A percentile compares a stretch with the other conserved stretches of the same genome.
These are phyloP conservation scores for Chitala chitala DNA, from an alignment of 2,113 vertebrate species.

Conservation along the genomic window DNA sequence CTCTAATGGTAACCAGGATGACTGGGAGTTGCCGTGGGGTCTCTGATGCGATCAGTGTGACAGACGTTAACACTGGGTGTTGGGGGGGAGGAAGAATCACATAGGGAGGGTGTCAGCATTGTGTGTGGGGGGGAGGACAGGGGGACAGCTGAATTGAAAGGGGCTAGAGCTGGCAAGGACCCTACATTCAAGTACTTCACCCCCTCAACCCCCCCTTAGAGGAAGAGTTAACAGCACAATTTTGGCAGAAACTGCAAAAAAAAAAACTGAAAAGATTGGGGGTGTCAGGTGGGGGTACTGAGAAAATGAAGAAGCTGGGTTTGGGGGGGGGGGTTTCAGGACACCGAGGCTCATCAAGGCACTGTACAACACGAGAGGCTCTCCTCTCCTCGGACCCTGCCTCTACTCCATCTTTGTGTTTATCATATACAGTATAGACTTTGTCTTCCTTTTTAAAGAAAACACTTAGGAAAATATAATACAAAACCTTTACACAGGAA, in stretches of 20 bases:
- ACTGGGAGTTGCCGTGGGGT: constrained; percentile 62
- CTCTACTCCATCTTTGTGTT: constrained; percentile 33
- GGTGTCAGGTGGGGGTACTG: background rate
- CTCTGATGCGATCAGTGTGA: constrained; percentile 44
- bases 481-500: constrained; percentile 90
- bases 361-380: constrained; percentile 71
- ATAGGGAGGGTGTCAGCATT: background rate
- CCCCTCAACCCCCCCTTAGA: constrained; percentile 4
- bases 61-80: background rate
- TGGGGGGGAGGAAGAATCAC: background rate
- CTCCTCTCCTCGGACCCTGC: constrained; percentile 67
- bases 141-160: background rate
- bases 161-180: constrained; percentile 33
- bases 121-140: background rate
- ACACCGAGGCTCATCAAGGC: constrained; percentile 87
- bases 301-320: no score
- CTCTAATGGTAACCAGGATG: constrained; percentile 44
- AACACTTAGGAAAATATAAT: constrained; percentile 98
- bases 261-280: constrained; percentile 49
- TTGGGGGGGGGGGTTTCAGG: constrained; percentile 20
- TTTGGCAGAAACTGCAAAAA: constrained; percentile 19
- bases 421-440: constrained; percentile 45
- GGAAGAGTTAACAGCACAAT: constrained; percentile 11
- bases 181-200: constrained; percentile 21
- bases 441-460: constrained; percentile 62